Evolutionary conservation across 2,113 vertebrate genomes (phyloP).

Genomic region (Ictalurus furcatus): DNA sequence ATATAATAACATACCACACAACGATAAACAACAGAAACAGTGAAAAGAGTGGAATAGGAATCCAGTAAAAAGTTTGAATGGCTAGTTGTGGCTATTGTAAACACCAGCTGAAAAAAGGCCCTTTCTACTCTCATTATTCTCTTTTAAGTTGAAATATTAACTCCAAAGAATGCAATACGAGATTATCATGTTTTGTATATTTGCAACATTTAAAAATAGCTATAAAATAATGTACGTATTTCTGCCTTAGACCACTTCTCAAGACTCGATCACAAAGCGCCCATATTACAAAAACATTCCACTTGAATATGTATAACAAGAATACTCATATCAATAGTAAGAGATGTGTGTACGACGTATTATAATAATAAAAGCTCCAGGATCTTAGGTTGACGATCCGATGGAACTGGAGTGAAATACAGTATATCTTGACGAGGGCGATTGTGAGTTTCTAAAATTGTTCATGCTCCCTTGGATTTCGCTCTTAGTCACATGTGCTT

Average conservation of each 20-base stretch:
- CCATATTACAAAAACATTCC: conserved; percentile 53
- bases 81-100: conserved; percentile 32
- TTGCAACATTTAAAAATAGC: conserved; percentile 37
- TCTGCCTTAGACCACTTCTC: conserved; percentile 26
- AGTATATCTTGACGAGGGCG: conserved; percentile 80
- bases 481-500: conserved; percentile 61
- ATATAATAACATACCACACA: conserved; percentile 20
- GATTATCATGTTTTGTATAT: conserved; percentile 20
- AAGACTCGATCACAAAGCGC: conserved; percentile 11
- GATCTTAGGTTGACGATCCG: conserved; percentile 75
- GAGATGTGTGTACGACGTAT: conserved; percentile 43
- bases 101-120: conserved; percentile 23
- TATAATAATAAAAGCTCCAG: conserved; percentile 18
- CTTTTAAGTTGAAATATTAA: conserved; percentile 30
- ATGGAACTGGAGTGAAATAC: conserved; percentile 83
- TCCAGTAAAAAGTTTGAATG: conserved; percentile 20
- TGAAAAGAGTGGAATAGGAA: conserved; percentile 26
- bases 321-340: conserved; percentile 45
- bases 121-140: background rate
- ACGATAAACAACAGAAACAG: conserved; percentile 37
- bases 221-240: conserved; percentile 30
- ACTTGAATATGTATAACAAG: conserved; percentile 43
- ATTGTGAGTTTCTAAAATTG: conserved; percentile 85
- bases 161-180: conserved; percentile 1
- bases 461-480: conserved; percentile 80